Evolutionary conservation across 1,140 invertebrate species (phyloP), one percentile per base, ranked within the genome.

Genomic region (Nixonia krombeini): DNA sequence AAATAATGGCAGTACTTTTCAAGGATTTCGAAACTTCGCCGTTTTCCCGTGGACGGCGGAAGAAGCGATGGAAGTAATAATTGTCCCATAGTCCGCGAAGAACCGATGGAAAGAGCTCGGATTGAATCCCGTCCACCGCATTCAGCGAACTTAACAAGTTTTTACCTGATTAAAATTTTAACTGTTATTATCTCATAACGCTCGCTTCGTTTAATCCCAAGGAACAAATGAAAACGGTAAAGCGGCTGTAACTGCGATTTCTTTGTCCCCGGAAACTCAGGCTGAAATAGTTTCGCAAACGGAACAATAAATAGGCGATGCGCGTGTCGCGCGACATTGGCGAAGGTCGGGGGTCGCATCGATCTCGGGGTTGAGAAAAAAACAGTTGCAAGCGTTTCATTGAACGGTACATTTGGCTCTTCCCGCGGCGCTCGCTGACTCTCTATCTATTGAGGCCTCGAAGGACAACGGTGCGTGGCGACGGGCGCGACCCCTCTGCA

Each of bases 131-230:
- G 53, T 56, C 58, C 56, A 29, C 33, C 41, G 47, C 21, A 72
- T 68, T 64, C 28, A 29, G 16, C 44, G 35, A 69, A 67, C 44
- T 75, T 72, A 72, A 75, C 70, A 67, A 79, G 72, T 74, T 75
- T 71, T 68, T 67, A 65, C 46, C 33, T 64, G 66, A 73, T 78
- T 70, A 75, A 57, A 75, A 56, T 70, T 76, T 78, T 74, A 72
- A 75, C 70, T 53, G 70, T 73, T 71, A 73, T 73, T 74, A 68
- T 57, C 46, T 45, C 65, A 62, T 64, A 58, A 61, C 41, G 61
- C 37, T 50, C 55, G 44, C 38, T 42, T 37, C 65, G 63, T 73
- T 76, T 67, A 75, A n/a, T 76, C 57, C 58, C 47, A 37, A 31
- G 31, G 38, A 52, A 21, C 63, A 66, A 74, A 75, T 74, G 75